Conservation (phyloP, 2,888 invertebrate genomes). For the Brenthis hecate region DNA sequence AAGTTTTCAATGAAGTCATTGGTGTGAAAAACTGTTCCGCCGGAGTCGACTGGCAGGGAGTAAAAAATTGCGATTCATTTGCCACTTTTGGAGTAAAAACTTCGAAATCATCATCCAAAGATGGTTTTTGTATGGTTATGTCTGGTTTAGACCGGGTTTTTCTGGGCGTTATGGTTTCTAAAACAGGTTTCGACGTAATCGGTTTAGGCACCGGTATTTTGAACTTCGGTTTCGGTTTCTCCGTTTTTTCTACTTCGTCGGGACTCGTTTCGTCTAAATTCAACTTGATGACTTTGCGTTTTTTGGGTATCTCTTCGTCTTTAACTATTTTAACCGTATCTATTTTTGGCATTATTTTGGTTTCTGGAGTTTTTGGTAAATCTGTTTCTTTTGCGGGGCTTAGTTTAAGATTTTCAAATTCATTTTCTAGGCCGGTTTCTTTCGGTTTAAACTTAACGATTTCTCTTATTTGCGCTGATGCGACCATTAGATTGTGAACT, state of each 20-base stretch:
- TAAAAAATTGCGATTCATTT: slow-evolving; percentile 51
- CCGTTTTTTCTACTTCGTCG: slow-evolving; percentile 46
- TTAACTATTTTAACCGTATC: slow-evolving; percentile 50
- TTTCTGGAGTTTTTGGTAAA: slow-evolving; percentile 28
- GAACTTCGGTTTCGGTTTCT: slow-evolving; percentile 48
- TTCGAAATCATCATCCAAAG: slow-evolving; percentile 34
- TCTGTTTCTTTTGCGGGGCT: slow-evolving; percentile 46
- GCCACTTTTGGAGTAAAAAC: slow-evolving; percentile 44
- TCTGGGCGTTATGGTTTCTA: slow-evolving; percentile 62
- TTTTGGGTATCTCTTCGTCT: slow-evolving; percentile 63
- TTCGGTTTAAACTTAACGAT: slow-evolving; percentile 38
- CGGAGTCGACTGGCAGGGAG: slow-evolving; percentile 51
- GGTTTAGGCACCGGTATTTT: slow-evolving; percentile 61
- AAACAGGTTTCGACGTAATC: slow-evolving; percentile 49
- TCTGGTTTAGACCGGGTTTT: slow-evolving; percentile 46
- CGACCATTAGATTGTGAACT: slow-evolving; percentile 58
- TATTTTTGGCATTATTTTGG: slow-evolving; percentile 49
- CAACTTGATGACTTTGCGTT: slow-evolving; percentile 57
- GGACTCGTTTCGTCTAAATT: slow-evolving; percentile 57
- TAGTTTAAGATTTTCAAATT: slow-evolving; percentile 53
- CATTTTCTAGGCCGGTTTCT: slow-evolving; percentile 47
- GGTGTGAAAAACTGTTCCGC: slow-evolving; percentile 68
- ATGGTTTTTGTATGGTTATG: slow-evolving; percentile 47
- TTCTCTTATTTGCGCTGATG: slow-evolving; percentile 53
- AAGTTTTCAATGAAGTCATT: slow-evolving; percentile 59